phyloP scores from a whole-genome alignment of 2,113 vertebrate genomes.

The Martes martes region DNA sequence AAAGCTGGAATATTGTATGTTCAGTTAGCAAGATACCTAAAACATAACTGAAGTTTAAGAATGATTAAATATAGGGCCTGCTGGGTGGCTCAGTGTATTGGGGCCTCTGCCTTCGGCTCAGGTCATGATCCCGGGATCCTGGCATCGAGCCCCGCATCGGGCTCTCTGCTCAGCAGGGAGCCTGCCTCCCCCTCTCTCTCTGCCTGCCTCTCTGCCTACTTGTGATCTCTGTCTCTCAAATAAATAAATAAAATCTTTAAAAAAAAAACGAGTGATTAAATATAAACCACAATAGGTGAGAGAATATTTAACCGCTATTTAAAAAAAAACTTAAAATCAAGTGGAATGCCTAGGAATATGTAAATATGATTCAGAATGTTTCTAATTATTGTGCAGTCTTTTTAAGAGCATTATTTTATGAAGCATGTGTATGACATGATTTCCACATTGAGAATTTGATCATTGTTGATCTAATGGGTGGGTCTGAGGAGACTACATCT shows the following conservation, averaged over 20 bases:
- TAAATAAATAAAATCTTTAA: no score
- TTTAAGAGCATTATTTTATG: background rate
- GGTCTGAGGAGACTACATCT: background rate
- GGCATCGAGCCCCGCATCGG: no score
- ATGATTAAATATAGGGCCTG: background rate
- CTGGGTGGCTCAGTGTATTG: no score
- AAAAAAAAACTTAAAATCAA: constrained; percentile 31
- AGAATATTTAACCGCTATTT: background rate
- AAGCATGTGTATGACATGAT: background rate
- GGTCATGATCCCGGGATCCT: no score
- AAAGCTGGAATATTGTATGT: constrained; percentile 16
- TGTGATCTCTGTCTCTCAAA: no score
- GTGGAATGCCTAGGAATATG: background rate
- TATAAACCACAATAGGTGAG: background rate
- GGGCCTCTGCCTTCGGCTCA: no score
- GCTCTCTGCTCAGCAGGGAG: no score
- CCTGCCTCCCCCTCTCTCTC: no score
- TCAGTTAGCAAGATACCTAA: background rate
- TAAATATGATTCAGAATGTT: constrained; percentile 38
- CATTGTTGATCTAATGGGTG: background rate
- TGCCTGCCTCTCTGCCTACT: no score
- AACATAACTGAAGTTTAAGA: background rate
- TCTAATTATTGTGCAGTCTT: background rate
- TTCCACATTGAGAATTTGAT: background rate
- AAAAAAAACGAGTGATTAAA: background rate